Evolutionary conservation across 2,113 vertebrate species (phyloP).

Genomic region (Epinephelus cyanopodus): DNA sequence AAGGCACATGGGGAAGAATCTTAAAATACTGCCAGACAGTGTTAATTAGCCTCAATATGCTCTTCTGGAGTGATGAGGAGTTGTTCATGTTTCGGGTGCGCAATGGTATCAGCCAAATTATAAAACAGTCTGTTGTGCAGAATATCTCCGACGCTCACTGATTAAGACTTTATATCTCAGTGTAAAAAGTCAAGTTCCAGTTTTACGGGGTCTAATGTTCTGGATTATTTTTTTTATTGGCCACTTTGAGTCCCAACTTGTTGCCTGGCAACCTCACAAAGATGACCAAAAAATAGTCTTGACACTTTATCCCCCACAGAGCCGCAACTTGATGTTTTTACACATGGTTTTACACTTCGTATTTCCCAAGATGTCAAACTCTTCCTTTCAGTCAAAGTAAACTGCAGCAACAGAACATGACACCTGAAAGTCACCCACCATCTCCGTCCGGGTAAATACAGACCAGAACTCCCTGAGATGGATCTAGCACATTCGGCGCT

Average conservation of each 20-base stretch:
- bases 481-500: no score
- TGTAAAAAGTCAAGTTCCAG: background rate
- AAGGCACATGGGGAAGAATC: background rate
- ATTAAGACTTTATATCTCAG: background rate
- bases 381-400: background rate
- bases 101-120: background rate
- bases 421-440: background rate
- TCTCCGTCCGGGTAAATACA: background rate
- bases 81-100: background rate
- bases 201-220: background rate
- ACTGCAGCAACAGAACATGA: background rate
- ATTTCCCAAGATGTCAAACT: background rate
- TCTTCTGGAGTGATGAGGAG: background rate
- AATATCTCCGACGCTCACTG: background rate
- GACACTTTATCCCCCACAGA: background rate
- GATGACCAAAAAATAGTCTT: background rate
- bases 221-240: no score
- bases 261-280: background rate
- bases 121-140: background rate
- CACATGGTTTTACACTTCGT: background rate
- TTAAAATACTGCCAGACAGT: slow-evolving; percentile 9
- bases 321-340: background rate
- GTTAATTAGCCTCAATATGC: slow-evolving; percentile 10
- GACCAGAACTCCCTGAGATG: no score
- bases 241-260: no score